A percentile compares a stretch with the other conserved stretches of the same genome.
Conservation (phyloP, 2,797 vertebrate species). For the Peromyscus attwateri region DNA sequence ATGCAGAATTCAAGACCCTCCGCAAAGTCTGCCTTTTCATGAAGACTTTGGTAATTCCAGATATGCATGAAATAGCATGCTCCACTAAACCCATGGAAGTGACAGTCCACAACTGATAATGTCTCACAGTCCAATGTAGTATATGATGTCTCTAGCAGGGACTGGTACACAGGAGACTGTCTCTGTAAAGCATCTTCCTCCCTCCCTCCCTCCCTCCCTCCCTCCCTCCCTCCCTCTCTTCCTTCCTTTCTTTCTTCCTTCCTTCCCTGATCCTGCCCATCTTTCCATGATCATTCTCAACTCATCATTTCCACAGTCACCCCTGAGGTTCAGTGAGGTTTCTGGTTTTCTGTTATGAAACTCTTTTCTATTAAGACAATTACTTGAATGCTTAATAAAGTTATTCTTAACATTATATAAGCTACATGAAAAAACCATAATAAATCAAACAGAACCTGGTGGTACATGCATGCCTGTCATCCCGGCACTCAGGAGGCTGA, state of each 20-base stretch:
- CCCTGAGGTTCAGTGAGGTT: neutral
- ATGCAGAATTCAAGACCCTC: neutral
- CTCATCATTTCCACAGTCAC: neutral
- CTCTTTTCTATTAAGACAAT: neutral
- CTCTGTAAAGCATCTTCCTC: neutral
- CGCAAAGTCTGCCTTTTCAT: neutral
- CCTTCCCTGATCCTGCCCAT: neutral
- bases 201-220: neutral
- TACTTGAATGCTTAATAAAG: conserved; percentile 1
- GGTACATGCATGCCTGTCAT: too few species aligned
- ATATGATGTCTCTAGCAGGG: too few species aligned
- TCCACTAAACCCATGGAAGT: neutral
- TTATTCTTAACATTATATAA: neutral
- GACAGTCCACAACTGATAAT: neutral
- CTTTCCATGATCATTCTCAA: neutral
- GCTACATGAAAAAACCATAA: neutral
- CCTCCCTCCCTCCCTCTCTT: neutral
- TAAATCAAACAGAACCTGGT: neutral
- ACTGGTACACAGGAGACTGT: neutral
- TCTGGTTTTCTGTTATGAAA: neutral
- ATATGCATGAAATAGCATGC: neutral
- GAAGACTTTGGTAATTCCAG: neutral
- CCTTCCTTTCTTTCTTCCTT: neutral
- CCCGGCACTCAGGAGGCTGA: neutral
- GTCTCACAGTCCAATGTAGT: neutral